Evolutionary conservation across 2,797 vertebrate species (phyloP), one percentile per base, ranked within the genome.

Genomic region (Borostomias antarcticus): DNA sequence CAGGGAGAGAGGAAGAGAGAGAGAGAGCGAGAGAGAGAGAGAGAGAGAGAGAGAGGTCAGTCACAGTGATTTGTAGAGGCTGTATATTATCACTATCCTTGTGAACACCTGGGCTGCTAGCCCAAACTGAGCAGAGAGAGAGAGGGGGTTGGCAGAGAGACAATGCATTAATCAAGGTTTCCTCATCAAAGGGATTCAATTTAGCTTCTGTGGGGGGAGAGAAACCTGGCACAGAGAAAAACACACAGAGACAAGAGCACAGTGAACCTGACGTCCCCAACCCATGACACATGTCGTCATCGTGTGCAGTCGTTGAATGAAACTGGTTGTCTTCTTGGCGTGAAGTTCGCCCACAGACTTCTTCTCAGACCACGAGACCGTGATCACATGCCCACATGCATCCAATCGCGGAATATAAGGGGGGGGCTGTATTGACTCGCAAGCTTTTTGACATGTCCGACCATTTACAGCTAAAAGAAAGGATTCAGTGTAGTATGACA

Each of bases 91-190:
- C 30, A 32, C 29, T 5, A 43, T n/a, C 53, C 54, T 10, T 51
- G 48, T 25, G n/a, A 29, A 32, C 25, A 57, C 17, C 52, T 28
- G 52, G 54, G 17, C 54, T 32, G 54, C n/a, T 32, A 29, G 54
- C 30, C 30, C 40, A 43, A 43, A 5, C 6, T 43, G 15, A 17
- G 40, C 40, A 43, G n/a, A 43, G 40, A 43, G 40, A 43, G 5
- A 43, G 40, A 43, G 15, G n/a, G 10, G 40, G 15, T 43, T 43
- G 40, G 40, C 40, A 43, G 3, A 43, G 40, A 43, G 13, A 43
- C 40, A 15, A 17, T 4, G n/a, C 13, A 43, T 43, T 43, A 43
- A 43, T 43, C n/a, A 43, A n/a, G 40, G 6, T 15, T n/a, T n/a
- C 40, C 1, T 43, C 40, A n/a, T 43, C 15, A 43, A 13, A 43